Base-by-base conservation (phyloP, 2,888 invertebrate genomes). In the Drosophila diplacantha region DNA sequence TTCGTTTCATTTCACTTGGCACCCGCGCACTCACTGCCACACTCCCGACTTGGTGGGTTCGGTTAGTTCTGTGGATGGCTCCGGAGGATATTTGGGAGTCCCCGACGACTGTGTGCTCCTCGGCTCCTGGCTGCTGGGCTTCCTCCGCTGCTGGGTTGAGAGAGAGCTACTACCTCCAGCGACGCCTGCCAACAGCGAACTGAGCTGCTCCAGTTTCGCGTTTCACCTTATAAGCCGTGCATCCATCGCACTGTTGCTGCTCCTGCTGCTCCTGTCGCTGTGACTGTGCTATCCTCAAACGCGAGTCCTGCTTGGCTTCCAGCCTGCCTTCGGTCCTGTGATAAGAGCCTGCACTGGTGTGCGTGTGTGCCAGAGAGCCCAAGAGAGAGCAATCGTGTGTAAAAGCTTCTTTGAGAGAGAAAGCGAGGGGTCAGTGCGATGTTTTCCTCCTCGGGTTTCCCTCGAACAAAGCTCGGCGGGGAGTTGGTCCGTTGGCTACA, bases 101-200 rank as follows among this genome's bases (percentile, higher is more conserved):
- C 56, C 62, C 22, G 49, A 41, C 41, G 49, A 14, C 14, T 41
- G 41, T 41, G 24, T 41, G 41, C 43, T 43, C 12, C 54, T 44
- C 39, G 44, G 50, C 44, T 46, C 20, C 44, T 46, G 44, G 20
- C 53, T 57, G 16, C 68, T 50, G 35, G 60, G 37, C 31, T 37
- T 74, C 55, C 44, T 67, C 47, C 59, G 50, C 58, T 71, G 57
- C 39, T 64, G 37, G 63, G 44, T 47, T 65, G 14, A 41, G 41
- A 41, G 71, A 59, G 57, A 53, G 59, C 58, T 54, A 69, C 76
- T 73, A 85, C 85, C 79, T 77, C 75, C 81, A 69, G 74, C 84
- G 71, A 75, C 81, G 84, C 85, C 81, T 79, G 85, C 85, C 85
- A 83, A 84, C 79, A 83, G 83, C 84, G 83, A 83, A 85, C 85